Evolutionary conservation across 2,888 invertebrate genomes (phyloP), one percentile per base, ranked within the genome.

Genomic region (Cryptus viduatorius): DNA sequence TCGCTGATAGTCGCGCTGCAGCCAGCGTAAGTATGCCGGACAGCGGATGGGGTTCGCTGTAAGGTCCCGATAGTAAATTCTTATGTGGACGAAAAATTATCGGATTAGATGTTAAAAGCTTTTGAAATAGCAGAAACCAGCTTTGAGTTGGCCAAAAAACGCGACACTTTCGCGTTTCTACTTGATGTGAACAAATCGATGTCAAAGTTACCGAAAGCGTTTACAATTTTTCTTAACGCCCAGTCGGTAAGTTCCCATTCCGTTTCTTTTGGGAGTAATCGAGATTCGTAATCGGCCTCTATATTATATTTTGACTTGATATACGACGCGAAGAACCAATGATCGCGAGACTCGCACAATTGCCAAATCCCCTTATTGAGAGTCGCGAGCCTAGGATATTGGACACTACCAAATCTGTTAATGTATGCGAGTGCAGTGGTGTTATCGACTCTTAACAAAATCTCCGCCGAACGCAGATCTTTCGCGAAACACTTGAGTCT

Each of bases 1-100:
- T 86, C 44, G 67, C 84, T 7, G 89, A 90, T 85, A 89, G 88
- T 64, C 69, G 80, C 67, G 87, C 89, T 78, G 86, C 90, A 44
- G 7, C 37, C 37, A 37, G 37, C 5, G 37, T 37, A 37, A 7
- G 37, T 4, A 0, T 37, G 5, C 37, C 88, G 87, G 87, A 91
- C 24, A 1, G 24, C 24, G 24, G 24, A 24, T 24, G 24, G 24
- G 24, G 24, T 24, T 24, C 24, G 24, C 24, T 24, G 24, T 24
- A 24, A 24, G 24, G 24, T 24, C 24, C 24, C 24, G 1, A 24
- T 24, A 24, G 24, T 24, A 24, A 24, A 24, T 24, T 24, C 24
- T 24, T 24, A 24, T 24, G 24, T 24, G 24, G 24, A 1, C 24
- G 24, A 24, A 24, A 24, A 24, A 24, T 24, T 24, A 24, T 24